Evolutionary conservation across 2,797 vertebrate genomes (phyloP), one percentile per base, ranked within the genome.

Genomic region (Sandelia bainsii): DNA sequence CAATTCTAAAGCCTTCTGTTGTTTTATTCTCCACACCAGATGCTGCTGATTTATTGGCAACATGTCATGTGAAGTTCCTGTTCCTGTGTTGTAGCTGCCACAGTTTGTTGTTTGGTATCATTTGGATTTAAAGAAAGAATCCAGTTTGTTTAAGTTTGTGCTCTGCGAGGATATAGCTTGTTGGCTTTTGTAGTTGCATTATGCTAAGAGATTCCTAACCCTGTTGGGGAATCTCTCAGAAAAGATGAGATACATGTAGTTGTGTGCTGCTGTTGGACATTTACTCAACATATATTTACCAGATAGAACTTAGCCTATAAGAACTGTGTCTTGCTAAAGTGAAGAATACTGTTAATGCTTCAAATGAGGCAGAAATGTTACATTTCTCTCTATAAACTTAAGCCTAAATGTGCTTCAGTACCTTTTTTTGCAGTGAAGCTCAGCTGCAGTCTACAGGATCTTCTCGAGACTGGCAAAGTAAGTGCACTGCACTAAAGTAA

Each of bases 11-110:
- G 40, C 61, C 44, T 49, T 65, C 42, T 52, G 72, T 59, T 45
- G 22, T 56, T 75, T 74, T 25, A 44, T 56, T 68, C 46, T 51
- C 20, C 1, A 9, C 27, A 71, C 69, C 66, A 79, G 72, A 75
- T 78, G 58, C 58, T 62, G 44, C 50, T 50, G 49, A 50, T 72
- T 44, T 64, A 57, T 42, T 45, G 42, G 46, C 40, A 60, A 39
- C 50, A 34, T 34, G 17, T 65, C 4, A 4, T 7, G 46, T 39
- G 14, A 59, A 64, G 52, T 52, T 58, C 22, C 23, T 2, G 48
- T 52, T 58, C n/a, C 23, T 2, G 9, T 78, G 69, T 46, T 62
- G 62, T 29, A 39, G 59, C 23, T 3, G n/a, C 19, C 42, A 37
- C 46, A 11, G n/a, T 48, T 32, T 48, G 20, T 48, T 48, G 46